phyloP scores from a whole-genome alignment of 2,113 vertebrate genomes.

The Struthio camelus region DNA sequence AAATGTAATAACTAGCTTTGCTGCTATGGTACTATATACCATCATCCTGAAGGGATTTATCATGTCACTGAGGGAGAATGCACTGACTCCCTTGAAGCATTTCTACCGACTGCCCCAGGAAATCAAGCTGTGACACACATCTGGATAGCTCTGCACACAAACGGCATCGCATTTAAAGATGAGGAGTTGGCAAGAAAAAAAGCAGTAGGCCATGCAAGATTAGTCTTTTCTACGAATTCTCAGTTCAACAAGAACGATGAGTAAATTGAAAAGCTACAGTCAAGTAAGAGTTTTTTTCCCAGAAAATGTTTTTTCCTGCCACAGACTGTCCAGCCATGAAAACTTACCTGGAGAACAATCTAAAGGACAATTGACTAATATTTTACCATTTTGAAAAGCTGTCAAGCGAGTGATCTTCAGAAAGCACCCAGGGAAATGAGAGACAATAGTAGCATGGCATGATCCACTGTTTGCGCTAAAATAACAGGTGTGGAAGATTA shows the following conservation, averaged over 20 bases:
- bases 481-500: slow-evolving; percentile 1
- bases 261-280: neutral
- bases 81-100: neutral
- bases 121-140: slow-evolving; percentile 29
- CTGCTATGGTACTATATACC: neutral
- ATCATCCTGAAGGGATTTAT: slow-evolving; percentile 15
- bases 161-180: neutral
- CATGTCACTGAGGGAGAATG: neutral
- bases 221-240: neutral
- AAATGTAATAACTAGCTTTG: slow-evolving; percentile 7
- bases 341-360: neutral
- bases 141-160: slow-evolving; percentile 21
- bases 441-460: neutral
- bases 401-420: neutral
- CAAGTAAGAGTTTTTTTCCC: neutral
- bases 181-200: neutral
- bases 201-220: neutral
- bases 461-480: neutral
- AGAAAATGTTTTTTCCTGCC: neutral
- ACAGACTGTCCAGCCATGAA: neutral
- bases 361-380: neutral
- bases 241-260: neutral
- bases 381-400: neutral
- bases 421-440: neutral
- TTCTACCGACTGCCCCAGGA: slow-evolving; percentile 5